Base-by-base conservation (phyloP, 2,888 invertebrate genomes). In the Argyresthia albistria region DNA sequence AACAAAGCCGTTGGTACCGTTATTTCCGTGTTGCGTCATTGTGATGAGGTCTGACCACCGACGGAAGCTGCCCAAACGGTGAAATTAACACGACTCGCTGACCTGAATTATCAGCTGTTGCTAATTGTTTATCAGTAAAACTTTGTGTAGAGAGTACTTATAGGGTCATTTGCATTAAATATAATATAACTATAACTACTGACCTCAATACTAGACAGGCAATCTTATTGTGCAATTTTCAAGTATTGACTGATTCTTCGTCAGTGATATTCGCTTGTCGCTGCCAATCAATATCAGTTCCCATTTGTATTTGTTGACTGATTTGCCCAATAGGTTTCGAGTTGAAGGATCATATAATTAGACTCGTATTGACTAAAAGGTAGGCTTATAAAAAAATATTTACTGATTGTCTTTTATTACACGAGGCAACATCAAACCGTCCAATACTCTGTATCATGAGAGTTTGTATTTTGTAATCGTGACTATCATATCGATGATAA, bases 1-100 rank as follows among this genome's bases (percentile, higher is more conserved):
- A 65, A 67, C 66, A 65, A 66, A 63, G 25, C 25, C 58, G 60
- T 55, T 49, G 47, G 58, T 53, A 53, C 68, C 67, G 66, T 66
- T 68, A 67, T 56, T 55, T 68, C 66, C 64, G 67, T 57, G 54
- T 58, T 56, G 58, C 49, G 16, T 49, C 49, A 49, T 56, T 59
- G 15, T 49, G 49, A 49, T 49, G 49, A 37, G 49, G 39, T 49
- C 37, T 49, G 15, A 25, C 25, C 25, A n/a, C 25, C 25, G 8
- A 25, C 36, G 47, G 47, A 47, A 36, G 47, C 47, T 47, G 47
- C 35, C 35, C 11, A 25, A 35, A 47, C 47, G 36, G 47, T 47
- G 35, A 47, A 47, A 47, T 47, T 47, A 47, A 47, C 47, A 36
- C 47, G 47, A 10, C 2, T n/a, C 8, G 35, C 35, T 35, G 47